Percentiles rank a stretch among this genome's conserved stretches.
phyloP scores from a whole-genome alignment of 2,888 invertebrate genomes.

The Patella ulyssiponensis region DNA sequence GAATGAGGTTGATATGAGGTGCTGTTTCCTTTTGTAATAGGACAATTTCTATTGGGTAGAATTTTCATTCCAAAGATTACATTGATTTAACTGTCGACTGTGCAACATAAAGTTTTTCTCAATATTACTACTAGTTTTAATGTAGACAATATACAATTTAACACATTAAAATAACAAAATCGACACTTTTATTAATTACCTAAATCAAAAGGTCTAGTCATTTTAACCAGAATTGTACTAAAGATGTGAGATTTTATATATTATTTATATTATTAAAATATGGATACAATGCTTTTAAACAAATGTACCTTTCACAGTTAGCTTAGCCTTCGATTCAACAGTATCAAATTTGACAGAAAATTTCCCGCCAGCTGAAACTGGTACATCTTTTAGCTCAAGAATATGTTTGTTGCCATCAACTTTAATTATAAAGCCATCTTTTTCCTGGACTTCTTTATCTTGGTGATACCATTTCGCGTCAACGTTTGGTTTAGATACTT shows the following conservation, averaged over 20 bases:
- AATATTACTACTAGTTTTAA: no score
- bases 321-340: conserved; percentile 49
- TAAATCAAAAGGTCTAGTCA: no score
- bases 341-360: conserved; percentile 52
- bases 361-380: conserved; percentile 58
- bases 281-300: not conserved
- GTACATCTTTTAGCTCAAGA: conserved; percentile 49
- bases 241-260: not conserved
- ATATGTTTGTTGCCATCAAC: conserved; percentile 46
- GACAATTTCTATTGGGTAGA: no score
- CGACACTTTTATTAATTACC: no score
- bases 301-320: conserved; percentile 55
- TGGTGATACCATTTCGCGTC: conserved; percentile 54
- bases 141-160: no score
- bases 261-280: not conserved
- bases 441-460: conserved; percentile 76
- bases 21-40: no score
- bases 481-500: conserved; percentile 55
- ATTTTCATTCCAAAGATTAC: no score
- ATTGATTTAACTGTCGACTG: no score
- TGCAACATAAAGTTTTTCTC: no score
- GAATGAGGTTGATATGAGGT: no score
- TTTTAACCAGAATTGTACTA: no score
- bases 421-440: conserved; percentile 85
- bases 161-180: no score